phyloP scores from a whole-genome alignment of 2,113 vertebrate genomes.

The Emydocephalus ijimae region DNA sequence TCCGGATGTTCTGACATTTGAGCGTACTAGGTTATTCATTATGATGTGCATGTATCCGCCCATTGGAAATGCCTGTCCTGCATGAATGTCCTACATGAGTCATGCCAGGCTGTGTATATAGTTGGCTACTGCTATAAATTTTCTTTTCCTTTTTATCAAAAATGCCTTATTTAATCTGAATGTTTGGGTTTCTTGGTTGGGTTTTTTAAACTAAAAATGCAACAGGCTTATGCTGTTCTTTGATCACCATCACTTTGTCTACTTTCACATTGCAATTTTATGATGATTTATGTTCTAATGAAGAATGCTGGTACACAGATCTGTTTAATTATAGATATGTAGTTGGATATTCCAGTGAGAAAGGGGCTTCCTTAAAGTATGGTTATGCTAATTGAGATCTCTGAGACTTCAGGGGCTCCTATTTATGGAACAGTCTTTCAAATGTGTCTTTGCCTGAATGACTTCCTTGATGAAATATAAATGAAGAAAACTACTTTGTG shows the following conservation, averaged over 20 bases:
- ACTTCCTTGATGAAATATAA: conserved; percentile 22
- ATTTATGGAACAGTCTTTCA: neutral
- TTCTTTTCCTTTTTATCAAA: neutral
- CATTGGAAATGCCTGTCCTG: neutral
- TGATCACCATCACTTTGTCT: neutral
- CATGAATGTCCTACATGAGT: neutral
- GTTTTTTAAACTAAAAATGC: neutral
- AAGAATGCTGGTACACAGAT: conserved; percentile 6
- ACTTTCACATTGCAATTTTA: neutral
- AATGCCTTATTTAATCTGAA: neutral
- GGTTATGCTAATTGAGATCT: neutral
- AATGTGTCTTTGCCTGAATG: neutral
- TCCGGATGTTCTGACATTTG: neutral
- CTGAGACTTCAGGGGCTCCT: neutral
- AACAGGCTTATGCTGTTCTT: neutral
- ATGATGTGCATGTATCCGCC: neutral
- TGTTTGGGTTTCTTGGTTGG: neutral
- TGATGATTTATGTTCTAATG: neutral
- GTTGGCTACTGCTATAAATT: neutral
- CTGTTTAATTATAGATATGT: conserved; percentile 6
- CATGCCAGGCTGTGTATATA: neutral
- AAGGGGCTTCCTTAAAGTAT: neutral
- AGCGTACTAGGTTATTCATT: neutral
- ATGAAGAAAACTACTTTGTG: conserved; percentile 31
- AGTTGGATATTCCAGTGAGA: conserved; percentile 16